Conservation (phyloP, 2,113 vertebrate genomes). For the Tichodroma muraria region DNA sequence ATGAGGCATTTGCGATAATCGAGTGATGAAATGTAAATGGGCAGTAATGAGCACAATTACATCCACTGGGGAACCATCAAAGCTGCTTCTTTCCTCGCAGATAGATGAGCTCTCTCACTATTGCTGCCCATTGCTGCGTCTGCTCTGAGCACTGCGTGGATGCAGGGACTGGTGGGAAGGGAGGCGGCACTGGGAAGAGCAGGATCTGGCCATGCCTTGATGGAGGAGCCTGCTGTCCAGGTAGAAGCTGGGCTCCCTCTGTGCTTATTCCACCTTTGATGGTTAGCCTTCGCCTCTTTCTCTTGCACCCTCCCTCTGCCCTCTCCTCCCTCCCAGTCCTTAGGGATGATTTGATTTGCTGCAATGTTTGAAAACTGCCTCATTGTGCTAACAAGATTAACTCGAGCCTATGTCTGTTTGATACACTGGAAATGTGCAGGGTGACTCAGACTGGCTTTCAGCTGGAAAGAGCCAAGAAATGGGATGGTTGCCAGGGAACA, state of each 20-base stretch:
- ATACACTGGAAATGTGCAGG: constrained; percentile 77
- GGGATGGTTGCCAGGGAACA: constrained; percentile 84
- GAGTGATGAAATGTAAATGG: constrained; percentile 94
- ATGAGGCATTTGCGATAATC: constrained; percentile 84
- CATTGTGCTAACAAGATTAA: constrained; percentile 86
- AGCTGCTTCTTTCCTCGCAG: constrained; percentile 73
- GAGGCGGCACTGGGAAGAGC: constrained; percentile 2
- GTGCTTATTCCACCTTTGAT: constrained; percentile 71
- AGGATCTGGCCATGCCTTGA: not conserved
- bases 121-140: constrained; percentile 50
- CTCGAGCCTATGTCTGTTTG: constrained; percentile 80
- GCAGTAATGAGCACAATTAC: constrained; percentile 89
- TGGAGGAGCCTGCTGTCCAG: not conserved
- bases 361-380: constrained; percentile 86
- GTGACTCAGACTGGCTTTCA: constrained; percentile 78
- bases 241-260: constrained; percentile 64
- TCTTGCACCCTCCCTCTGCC: not conserved
- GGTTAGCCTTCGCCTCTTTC: constrained; percentile 44
- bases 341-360: constrained; percentile 84
- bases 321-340: constrained; percentile 59
- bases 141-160: not conserved
- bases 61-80: constrained; percentile 80
- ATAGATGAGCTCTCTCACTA: constrained; percentile 77
- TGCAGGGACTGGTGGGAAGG: not conserved
- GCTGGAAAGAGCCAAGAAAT: constrained; percentile 67